Conservation (phyloP, 2,113 vertebrate species). For the Callorhinus ursinus region DNA sequence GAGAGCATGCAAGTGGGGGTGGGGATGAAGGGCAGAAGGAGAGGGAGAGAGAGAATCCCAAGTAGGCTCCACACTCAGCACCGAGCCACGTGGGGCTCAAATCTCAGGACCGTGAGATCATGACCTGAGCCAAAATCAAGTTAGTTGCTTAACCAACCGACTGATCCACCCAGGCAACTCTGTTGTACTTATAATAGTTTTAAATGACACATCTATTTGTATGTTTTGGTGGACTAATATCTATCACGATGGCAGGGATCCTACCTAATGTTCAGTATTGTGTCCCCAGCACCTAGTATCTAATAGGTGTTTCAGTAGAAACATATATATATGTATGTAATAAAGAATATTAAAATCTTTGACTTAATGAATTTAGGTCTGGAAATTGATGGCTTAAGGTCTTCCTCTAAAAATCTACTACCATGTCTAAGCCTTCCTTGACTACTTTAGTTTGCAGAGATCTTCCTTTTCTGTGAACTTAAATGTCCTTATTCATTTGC, state of each 20-base stretch:
- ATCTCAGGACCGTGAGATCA: neutral
- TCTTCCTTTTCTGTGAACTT: neutral
- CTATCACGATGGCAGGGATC: neutral
- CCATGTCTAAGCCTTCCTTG: neutral
- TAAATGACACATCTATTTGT: neutral
- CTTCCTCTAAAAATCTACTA: slow-evolving; percentile 6
- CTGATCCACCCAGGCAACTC: neutral
- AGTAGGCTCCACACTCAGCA: neutral
- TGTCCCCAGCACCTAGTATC: neutral
- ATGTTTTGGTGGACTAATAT: neutral
- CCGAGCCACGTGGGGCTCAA: neutral
- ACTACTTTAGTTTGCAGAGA: neutral
- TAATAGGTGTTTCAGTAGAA: slow-evolving; percentile 1
- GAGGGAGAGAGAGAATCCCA: neutral
- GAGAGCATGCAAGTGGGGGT: neutral
- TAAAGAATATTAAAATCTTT: neutral
- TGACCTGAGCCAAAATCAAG: neutral
- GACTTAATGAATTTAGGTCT: neutral
- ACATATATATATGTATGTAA: neutral
- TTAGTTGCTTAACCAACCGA: neutral
- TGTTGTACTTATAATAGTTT: neutral
- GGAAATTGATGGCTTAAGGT: neutral
- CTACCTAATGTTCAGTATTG: neutral
- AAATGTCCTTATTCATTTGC: neutral
- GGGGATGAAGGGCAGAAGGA: neutral